Percentiles rank a stretch among this genome's conserved stretches.
phyloP scores from a whole-genome alignment of 2,113 vertebrate species.

The Campylorhamphus procurvoides region DNA sequence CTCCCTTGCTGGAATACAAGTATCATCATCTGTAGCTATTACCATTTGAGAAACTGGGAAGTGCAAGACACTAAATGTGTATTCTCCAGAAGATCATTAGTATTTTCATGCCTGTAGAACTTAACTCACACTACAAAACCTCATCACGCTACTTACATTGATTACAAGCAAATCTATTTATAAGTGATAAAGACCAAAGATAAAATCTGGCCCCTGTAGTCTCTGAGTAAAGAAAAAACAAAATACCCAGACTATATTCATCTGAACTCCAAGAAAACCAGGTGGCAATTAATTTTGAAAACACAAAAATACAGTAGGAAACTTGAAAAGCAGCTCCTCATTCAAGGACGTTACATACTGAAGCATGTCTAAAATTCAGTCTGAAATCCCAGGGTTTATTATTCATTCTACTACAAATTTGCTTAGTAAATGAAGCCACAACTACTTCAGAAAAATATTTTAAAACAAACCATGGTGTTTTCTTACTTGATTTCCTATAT shows the following conservation, averaged over 20 bases:
- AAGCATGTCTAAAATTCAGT: not conserved
- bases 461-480: not conserved
- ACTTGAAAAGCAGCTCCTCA: not conserved
- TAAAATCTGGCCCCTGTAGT: not conserved
- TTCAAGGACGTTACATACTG: not conserved
- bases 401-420: not conserved
- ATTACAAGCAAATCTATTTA: no score
- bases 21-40: not conserved
- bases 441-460: not conserved
- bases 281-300: not conserved
- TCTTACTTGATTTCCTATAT: not conserved
- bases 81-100: not conserved
- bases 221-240: not conserved
- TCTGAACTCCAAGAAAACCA: not conserved
- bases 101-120: not conserved
- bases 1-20: not conserved
- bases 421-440: not conserved
- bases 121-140: not conserved
- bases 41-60: not conserved
- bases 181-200: not conserved
- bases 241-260: not conserved
- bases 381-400: not conserved
- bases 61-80: not conserved
- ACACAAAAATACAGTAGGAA: not conserved
- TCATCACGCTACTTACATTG: rapidly evolving